Conservation (phyloP, 2,888 invertebrate species). For the Agonum fuliginosum region DNA sequence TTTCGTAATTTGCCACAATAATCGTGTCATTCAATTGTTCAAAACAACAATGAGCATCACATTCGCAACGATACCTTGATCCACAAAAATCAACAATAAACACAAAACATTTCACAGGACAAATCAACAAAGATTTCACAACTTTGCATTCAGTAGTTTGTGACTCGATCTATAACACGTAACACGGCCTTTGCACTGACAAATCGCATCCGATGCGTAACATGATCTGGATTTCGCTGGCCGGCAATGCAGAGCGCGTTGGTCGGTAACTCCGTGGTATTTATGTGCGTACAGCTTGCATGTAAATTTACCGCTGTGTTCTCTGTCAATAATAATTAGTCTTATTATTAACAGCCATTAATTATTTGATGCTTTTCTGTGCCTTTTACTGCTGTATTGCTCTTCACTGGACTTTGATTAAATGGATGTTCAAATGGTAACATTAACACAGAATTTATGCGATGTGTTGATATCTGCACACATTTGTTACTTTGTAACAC, state of each 20-base stretch:
- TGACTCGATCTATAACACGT: neutral
- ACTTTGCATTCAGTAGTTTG: neutral
- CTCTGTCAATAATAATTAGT: conserved; percentile 55
- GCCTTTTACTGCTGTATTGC: conserved; percentile 21
- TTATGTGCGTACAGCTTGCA: conserved; percentile 40
- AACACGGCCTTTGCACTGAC: conserved; percentile 28
- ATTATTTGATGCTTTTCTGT: conserved; percentile 27
- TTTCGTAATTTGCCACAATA: conserved; percentile 26
- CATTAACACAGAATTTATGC: conserved; percentile 7
- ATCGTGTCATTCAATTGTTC: conserved; percentile 30
- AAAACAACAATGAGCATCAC: conserved; percentile 29
- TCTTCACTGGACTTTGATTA: conserved; percentile 23
- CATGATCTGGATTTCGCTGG: conserved; percentile 33
- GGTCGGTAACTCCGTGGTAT: conserved; percentile 19
- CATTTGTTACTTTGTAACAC: no score
- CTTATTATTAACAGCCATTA: conserved; percentile 51
- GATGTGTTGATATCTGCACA: conserved; percentile 4
- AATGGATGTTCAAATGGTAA: neutral
- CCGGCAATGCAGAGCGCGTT: neutral
- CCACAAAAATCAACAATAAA: conserved; percentile 46
- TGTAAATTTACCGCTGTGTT: conserved; percentile 51
- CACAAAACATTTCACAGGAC: conserved; percentile 29
- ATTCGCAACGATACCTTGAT: conserved; percentile 45
- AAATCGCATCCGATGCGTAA: conserved; percentile 39
- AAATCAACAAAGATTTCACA: conserved; percentile 18